A percentile compares a stretch with the other conserved stretches of the same genome.
phyloP scores from a whole-genome alignment of 2,888 invertebrate genomes.

The Cantharis lateralis region DNA sequence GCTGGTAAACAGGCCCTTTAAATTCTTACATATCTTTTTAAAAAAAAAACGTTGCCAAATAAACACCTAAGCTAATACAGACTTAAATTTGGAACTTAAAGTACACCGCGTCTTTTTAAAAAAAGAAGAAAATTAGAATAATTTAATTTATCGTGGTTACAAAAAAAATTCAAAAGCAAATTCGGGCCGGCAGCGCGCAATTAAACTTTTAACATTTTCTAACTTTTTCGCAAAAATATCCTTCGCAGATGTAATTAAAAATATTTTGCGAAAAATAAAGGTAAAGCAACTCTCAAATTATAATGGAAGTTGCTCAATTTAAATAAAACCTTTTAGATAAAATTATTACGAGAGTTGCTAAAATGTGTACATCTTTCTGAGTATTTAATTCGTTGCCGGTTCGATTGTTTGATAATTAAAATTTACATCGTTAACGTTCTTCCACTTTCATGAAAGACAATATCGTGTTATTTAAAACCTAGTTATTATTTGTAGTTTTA shows the following conservation, averaged over 20 bases:
- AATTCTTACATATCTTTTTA: slow-evolving; percentile 45
- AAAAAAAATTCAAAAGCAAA: slow-evolving; percentile 2
- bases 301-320: slow-evolving; percentile 51
- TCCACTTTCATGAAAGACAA: slow-evolving; percentile 46
- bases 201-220: neutral
- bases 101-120: neutral
- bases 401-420: slow-evolving; percentile 7
- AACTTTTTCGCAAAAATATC: neutral
- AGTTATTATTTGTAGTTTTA: slow-evolving; percentile 37
- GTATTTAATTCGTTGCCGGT: slow-evolving; percentile 1
- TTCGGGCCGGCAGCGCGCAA: neutral
- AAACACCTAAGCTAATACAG: slow-evolving; percentile 24
- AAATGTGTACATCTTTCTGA: neutral
- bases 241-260: neutral
- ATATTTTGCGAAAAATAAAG: neutral
- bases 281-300: slow-evolving; percentile 26
- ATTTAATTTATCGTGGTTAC: slow-evolving; percentile 1
- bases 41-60: slow-evolving; percentile 29
- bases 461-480: slow-evolving; percentile 42
- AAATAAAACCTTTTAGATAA: slow-evolving; percentile 30
- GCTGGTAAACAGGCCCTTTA: slow-evolving; percentile 39
- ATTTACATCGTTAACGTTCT: slow-evolving; percentile 40
- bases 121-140: slow-evolving; percentile 6
- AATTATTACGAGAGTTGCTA: slow-evolving; percentile 24
- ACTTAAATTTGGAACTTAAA: slow-evolving; percentile 15